Percentiles rank a stretch among this genome's conserved stretches.
These are phyloP conservation scores for Pelodiscus sinensis DNA, from an alignment of 2,113 vertebrate species.

Conservation along the genomic window DNA sequence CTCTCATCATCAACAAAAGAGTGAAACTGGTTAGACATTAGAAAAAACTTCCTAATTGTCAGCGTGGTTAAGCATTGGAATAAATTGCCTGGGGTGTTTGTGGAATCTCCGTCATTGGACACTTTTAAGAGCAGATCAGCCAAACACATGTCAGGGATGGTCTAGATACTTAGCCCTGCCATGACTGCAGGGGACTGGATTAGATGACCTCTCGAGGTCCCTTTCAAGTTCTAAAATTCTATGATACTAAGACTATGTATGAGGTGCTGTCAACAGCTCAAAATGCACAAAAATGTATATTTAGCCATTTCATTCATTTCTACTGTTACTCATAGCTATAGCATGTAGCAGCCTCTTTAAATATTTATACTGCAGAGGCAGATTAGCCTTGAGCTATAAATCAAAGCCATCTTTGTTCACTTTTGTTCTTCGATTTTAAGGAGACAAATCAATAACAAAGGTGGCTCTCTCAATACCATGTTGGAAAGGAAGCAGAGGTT, in stretches of 20 bases:
- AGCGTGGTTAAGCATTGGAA: too few species aligned
- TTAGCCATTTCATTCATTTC: background rate
- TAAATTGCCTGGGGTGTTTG: too few species aligned
- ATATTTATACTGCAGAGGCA: background rate
- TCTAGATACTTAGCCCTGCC: too few species aligned
- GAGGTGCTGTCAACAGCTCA: fast-evolving
- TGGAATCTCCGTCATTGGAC: too few species aligned
- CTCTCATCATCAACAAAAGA: background rate
- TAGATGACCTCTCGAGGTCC: too few species aligned
- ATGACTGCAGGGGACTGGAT: too few species aligned
- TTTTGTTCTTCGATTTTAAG: background rate
- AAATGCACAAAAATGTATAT: background rate
- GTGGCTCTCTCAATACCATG: background rate
- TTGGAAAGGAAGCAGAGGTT: background rate
- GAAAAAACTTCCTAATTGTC: too few species aligned
- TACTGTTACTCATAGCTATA: background rate
- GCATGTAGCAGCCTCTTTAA: background rate
- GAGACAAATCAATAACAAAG: background rate
- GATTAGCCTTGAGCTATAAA: background rate
- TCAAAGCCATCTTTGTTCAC: background rate
- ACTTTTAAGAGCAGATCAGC: too few species aligned
- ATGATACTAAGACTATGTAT: too few species aligned
- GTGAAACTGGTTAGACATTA: too few species aligned
- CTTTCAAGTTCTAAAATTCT: too few species aligned
- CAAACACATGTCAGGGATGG: too few species aligned